Conservation (phyloP, 2,888 invertebrate genomes). For the Stenchaetothrips biformis region DNA sequence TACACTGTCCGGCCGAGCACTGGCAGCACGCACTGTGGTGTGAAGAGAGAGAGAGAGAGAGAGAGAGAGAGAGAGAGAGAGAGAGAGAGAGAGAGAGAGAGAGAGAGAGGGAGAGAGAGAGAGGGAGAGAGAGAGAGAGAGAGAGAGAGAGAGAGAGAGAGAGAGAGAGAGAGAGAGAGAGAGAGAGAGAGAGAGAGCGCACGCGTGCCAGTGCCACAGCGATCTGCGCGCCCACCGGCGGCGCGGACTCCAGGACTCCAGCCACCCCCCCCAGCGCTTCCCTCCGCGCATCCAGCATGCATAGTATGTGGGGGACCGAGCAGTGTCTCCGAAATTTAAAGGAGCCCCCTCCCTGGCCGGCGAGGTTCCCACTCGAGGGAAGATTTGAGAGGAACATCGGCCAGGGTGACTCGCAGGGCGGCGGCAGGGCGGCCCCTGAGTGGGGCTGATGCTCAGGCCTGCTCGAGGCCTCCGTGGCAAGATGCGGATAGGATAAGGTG, state of each 20-base stretch:
- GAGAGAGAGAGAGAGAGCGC: neutral
- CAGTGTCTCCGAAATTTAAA: neutral
- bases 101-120: neutral
- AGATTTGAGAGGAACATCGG: neutral
- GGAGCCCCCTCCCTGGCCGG: neutral
- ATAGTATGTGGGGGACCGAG: slow-evolving; percentile 1
- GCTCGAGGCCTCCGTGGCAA: neutral
- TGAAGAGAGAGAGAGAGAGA: no score
- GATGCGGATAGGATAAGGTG: slow-evolving; percentile 1
- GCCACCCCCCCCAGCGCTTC: neutral
- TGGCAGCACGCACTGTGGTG: no score
- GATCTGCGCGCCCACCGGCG: neutral
- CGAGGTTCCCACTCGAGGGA: neutral
- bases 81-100: slow-evolving; percentile 1
- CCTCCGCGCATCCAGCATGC: neutral
- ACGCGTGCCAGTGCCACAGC: neutral
- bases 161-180: neutral
- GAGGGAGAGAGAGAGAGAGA: neutral
- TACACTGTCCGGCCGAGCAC: no score
- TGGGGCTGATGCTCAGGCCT: no score
- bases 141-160: neutral
- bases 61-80: neutral
- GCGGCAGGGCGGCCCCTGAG: no score
- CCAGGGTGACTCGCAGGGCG: no score
- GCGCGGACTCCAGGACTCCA: neutral